Evolutionary conservation across 2,888 invertebrate species (phyloP).

Genomic region (Neoascia interrupta): DNA sequence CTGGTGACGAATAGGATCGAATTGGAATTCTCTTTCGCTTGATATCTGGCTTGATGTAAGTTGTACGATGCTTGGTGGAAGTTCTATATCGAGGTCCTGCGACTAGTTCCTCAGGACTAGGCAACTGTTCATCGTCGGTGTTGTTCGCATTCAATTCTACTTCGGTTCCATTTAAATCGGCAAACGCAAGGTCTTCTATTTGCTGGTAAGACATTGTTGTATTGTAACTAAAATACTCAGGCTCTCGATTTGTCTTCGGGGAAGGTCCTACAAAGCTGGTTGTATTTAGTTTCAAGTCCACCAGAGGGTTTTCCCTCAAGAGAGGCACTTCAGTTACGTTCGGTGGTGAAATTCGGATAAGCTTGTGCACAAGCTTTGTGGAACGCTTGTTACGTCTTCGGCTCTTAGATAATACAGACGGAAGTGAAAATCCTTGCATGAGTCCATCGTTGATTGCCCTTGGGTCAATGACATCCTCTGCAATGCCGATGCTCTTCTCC

Average conservation of each 20-base stretch:
- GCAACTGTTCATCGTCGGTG: slow-evolving; percentile 72
- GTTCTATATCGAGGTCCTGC: slow-evolving; percentile 75
- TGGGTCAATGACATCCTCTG: slow-evolving; percentile 74
- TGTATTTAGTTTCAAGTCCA: slow-evolving; percentile 74
- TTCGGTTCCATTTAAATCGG: slow-evolving; percentile 77
- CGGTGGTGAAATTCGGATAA: slow-evolving; percentile 74
- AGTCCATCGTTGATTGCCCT: slow-evolving; percentile 75
- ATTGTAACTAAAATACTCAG: neutral
- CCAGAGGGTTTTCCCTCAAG: slow-evolving; percentile 39
- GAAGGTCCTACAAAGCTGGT: slow-evolving; percentile 74
- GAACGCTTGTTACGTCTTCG: slow-evolving; percentile 59
- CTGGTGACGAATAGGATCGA: slow-evolving; percentile 65
- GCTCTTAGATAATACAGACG: neutral
- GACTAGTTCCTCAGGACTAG: slow-evolving; percentile 77
- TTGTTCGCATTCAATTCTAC: slow-evolving; percentile 50
- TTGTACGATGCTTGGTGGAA: slow-evolving; percentile 71
- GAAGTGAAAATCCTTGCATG: too few relatives aligned
- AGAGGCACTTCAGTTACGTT: slow-evolving; percentile 72
- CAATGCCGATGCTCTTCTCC: slow-evolving; percentile 67
- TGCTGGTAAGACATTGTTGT: slow-evolving; percentile 72
- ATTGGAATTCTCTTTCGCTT: slow-evolving; percentile 75
- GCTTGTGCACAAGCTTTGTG: slow-evolving; percentile 75
- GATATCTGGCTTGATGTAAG: slow-evolving; percentile 56
- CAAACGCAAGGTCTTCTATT: slow-evolving; percentile 77
- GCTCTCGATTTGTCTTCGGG: slow-evolving; percentile 10